Evolutionary conservation across 2,888 invertebrate genomes (phyloP).

Genomic region (Encarsia formosa): DNA sequence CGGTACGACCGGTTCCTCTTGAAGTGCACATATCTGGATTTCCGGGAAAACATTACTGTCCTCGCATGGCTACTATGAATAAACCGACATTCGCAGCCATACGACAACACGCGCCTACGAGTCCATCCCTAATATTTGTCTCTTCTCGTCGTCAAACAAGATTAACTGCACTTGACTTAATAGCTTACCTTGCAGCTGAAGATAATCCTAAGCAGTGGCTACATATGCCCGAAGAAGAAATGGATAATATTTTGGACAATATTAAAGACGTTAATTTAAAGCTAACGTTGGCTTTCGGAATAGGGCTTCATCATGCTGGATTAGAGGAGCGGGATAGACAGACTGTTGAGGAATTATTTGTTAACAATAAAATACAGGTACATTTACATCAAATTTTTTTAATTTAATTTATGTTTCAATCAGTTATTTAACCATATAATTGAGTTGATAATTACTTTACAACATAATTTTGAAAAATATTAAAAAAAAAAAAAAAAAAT

Average conservation of each 20-base stretch:
- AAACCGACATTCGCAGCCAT: slow-evolving; percentile 96
- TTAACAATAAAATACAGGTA: slow-evolving; percentile 92
- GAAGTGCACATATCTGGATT: slow-evolving; percentile 93
- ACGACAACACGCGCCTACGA: slow-evolving; percentile 82
- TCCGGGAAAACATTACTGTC: slow-evolving; percentile 97
- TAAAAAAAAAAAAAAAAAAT: too few relatives aligned
- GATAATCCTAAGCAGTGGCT: slow-evolving; percentile 94
- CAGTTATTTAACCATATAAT: too few relatives aligned
- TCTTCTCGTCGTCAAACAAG: slow-evolving; percentile 95
- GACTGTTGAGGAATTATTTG: slow-evolving; percentile 89
- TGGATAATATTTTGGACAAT: slow-evolving; percentile 68
- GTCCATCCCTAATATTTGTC: slow-evolving; percentile 91
- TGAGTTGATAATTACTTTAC: too few relatives aligned
- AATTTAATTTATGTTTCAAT: too few relatives aligned
- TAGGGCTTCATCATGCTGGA: slow-evolving; percentile 98
- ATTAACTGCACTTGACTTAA: slow-evolving; percentile 92
- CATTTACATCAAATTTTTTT: too few relatives aligned
- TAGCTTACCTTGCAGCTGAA: slow-evolving; percentile 84
- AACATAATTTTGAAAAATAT: too few relatives aligned
- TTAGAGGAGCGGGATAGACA: slow-evolving; percentile 87
- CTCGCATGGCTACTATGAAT: slow-evolving; percentile 99
- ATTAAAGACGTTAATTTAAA: slow-evolving; percentile 87
- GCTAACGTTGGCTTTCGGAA: slow-evolving; percentile 91
- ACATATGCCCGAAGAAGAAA: slow-evolving; percentile 78
- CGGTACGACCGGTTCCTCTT: slow-evolving; percentile 94